Evolutionary conservation across 2,888 invertebrate genomes (phyloP).

Genomic region (Abrostola tripartita): DNA sequence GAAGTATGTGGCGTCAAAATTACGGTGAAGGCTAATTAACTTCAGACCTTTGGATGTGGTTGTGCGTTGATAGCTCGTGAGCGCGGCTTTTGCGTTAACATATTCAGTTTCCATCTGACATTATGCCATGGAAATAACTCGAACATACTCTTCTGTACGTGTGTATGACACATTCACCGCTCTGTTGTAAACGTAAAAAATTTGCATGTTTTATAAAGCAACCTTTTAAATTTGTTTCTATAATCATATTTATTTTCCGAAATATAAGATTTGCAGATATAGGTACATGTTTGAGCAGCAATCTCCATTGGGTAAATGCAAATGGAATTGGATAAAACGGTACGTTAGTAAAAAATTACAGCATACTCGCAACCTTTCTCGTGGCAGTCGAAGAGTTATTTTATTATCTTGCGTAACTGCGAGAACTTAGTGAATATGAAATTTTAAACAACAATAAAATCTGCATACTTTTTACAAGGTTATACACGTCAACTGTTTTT

Average conservation of each 20-base stretch:
- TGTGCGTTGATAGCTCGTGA: constrained; percentile 43
- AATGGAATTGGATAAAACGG: constrained; percentile 38
- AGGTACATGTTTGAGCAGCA: constrained; percentile 45
- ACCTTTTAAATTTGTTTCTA: not conserved
- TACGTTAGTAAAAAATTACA: constrained; percentile 31
- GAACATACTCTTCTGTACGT: constrained; percentile 14
- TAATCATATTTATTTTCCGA: constrained; percentile 5
- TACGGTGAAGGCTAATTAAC: constrained; percentile 53
- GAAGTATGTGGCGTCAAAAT: constrained; percentile 49
- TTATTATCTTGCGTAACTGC: constrained; percentile 32
- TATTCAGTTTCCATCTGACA: constrained; percentile 45
- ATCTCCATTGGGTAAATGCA: constrained; percentile 39
- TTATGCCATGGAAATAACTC: constrained; percentile 46
- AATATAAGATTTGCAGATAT: constrained; percentile 15
- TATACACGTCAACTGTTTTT: not conserved
- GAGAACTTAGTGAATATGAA: constrained; percentile 7
- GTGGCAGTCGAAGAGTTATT: constrained; percentile 21
- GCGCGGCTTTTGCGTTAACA: constrained; percentile 37
- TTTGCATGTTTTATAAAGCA: not conserved
- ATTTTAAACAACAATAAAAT: constrained; percentile 6
- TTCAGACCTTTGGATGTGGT: constrained; percentile 46
- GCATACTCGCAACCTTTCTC: constrained; percentile 30
- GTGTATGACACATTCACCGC: constrained; percentile 1
- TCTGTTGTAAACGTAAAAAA: constrained; percentile 15
- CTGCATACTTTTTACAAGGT: not conserved